Conservation (phyloP, 2,113 vertebrate genomes). For the Cyprinodon brontotheroides region DNA sequence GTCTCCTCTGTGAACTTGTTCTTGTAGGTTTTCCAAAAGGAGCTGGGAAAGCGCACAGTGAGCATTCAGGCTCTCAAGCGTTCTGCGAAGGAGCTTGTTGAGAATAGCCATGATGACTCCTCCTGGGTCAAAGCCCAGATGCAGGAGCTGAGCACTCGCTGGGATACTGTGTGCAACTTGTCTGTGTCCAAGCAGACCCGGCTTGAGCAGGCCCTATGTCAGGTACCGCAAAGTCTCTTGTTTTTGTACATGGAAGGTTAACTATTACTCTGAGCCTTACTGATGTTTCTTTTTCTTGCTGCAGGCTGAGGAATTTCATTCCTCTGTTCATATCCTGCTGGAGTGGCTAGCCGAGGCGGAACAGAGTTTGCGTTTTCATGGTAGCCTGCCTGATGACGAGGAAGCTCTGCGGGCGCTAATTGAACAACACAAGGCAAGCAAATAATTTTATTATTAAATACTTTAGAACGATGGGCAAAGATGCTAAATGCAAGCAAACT, state of each 20-base stretch:
- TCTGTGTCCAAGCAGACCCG: constrained; percentile 94
- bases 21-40: constrained; percentile 94
- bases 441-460: not conserved
- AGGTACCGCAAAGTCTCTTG: constrained; percentile 77
- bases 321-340: constrained; percentile 91
- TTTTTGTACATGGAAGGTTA: not conserved
- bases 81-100: constrained; percentile 90
- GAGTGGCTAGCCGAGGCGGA: constrained; percentile 98
- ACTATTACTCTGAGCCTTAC: not conserved
- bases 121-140: constrained; percentile 98
- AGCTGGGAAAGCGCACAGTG: constrained; percentile 92
- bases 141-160: constrained; percentile 94
- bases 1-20: not conserved
- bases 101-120: constrained; percentile 90
- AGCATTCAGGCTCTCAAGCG: constrained; percentile 95
- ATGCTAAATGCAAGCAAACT: not conserved
- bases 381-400: constrained; percentile 92
- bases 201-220: constrained; percentile 90
- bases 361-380: constrained; percentile 94
- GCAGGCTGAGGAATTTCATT: constrained; percentile 97
- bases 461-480: not conserved
- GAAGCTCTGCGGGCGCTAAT: constrained; percentile 88
- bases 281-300: constrained; percentile 20
- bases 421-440: constrained; percentile 91
- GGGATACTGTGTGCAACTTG: constrained; percentile 95